These are phyloP conservation scores for cattle (Bos taurus) DNA, from an alignment of 2,113 vertebrate genomes.

Conservation along the genomic window DNA sequence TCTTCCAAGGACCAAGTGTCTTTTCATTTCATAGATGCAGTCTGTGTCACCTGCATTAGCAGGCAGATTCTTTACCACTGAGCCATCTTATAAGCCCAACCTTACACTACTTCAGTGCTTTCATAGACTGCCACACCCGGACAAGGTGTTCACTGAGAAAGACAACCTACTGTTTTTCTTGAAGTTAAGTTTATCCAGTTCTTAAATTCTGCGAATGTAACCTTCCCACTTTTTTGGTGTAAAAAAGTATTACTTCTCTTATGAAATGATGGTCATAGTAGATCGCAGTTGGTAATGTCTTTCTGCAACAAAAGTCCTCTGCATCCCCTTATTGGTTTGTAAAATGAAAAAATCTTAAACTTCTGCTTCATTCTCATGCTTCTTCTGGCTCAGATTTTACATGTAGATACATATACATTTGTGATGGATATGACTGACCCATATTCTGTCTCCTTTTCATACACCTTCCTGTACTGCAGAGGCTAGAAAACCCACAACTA, in stretches of 20 bases:
- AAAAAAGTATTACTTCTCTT: neutral
- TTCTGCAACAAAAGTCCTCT: neutral
- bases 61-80: neutral
- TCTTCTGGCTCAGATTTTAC: neutral
- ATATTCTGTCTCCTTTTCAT: neutral
- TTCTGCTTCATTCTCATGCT: neutral
- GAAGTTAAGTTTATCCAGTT: neutral
- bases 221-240: neutral
- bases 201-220: conserved; percentile 6
- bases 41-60: neutral
- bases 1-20: neutral
- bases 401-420: neutral
- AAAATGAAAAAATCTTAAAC: neutral
- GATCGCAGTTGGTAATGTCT: neutral
- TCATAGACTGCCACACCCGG: neutral
- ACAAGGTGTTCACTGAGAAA: neutral
- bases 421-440: neutral
- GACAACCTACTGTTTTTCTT: neutral
- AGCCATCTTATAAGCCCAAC: neutral
- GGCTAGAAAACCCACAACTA: neutral
- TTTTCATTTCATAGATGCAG: neutral
- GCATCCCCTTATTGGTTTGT: neutral
- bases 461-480: neutral
- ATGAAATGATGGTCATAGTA: neutral
- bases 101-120: neutral